phyloP scores from a whole-genome alignment of 2,888 invertebrate species.

The Lordiphosa andalusiaca region DNA sequence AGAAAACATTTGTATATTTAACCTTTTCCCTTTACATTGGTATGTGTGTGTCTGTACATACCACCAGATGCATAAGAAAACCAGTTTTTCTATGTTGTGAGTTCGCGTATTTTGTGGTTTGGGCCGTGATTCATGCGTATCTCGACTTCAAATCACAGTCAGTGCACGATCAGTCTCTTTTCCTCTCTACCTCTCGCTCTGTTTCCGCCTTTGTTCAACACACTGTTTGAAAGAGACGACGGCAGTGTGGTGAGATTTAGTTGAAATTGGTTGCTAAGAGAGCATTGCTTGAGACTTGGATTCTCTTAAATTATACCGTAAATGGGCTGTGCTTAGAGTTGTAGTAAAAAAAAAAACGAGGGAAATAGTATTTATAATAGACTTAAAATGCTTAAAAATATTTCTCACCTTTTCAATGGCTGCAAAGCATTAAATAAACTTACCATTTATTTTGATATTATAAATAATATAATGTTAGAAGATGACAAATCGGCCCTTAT shows the following conservation, averaged over 20 bases:
- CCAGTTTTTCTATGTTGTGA: constrained; percentile 57
- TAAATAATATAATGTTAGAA: too few relatives aligned
- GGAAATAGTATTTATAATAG: too few relatives aligned
- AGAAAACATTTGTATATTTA: constrained; percentile 62
- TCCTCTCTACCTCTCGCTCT: constrained; percentile 8
- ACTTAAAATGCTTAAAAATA: too few relatives aligned
- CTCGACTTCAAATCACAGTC: constrained; percentile 41
- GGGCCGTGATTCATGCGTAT: constrained; percentile 66
- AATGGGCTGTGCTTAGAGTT: background rate
- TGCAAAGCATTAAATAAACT: too few relatives aligned
- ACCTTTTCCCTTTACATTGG: constrained; percentile 52
- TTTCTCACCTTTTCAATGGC: too few relatives aligned
- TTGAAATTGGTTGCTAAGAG: constrained; percentile 36
- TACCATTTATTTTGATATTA: too few relatives aligned
- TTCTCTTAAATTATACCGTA: constrained; percentile 53
- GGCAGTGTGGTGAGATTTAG: constrained; percentile 38
- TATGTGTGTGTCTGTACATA: constrained; percentile 16
- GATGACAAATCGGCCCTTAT: too few relatives aligned
- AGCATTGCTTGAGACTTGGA: background rate
- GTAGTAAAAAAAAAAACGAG: too few relatives aligned
- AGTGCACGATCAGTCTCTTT: constrained; percentile 26
- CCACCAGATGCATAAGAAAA: constrained; percentile 52
- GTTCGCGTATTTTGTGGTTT: constrained; percentile 32
- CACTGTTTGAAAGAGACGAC: background rate
- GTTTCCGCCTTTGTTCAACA: constrained; percentile 58